Conservation (phyloP, 2,113 vertebrate genomes). For the Engraulis encrasicolus region DNA sequence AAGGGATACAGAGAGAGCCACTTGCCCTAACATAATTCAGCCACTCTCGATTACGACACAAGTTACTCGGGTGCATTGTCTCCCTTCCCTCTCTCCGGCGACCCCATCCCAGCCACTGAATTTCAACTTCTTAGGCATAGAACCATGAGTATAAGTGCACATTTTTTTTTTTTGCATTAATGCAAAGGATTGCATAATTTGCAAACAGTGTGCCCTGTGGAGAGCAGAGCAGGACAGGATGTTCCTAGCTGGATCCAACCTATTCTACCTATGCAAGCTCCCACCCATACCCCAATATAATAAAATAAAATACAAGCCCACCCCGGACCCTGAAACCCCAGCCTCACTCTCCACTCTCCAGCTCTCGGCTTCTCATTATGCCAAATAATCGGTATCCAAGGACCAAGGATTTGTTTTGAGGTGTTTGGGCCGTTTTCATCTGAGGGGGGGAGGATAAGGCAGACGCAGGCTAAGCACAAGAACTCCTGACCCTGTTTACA, state of each 20-base stretch:
- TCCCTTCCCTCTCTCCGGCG: too few species aligned
- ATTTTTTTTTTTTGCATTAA: too few species aligned
- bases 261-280: not conserved
- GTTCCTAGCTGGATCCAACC: not conserved
- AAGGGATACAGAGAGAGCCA: not conserved
- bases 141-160: too few species aligned
- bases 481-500: constrained; percentile 16
- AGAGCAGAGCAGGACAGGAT: not conserved
- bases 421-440: constrained; percentile 25
- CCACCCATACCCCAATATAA: not conserved
- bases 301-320: not conserved
- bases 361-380: not conserved
- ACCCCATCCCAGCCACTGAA: too few species aligned
- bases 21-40: not conserved
- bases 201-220: not conserved
- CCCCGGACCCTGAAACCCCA: not conserved
- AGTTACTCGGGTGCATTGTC: not conserved
- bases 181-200: too few species aligned
- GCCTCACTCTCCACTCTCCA: not conserved
- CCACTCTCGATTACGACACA: not conserved
- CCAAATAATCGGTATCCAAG: constrained; percentile 18
- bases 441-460: constrained; percentile 21
- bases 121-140: too few species aligned
- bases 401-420: constrained; percentile 21
- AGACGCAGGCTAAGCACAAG: constrained; percentile 24